phyloP scores from a whole-genome alignment of 2,113 vertebrate genomes.

The Danio rerio region DNA sequence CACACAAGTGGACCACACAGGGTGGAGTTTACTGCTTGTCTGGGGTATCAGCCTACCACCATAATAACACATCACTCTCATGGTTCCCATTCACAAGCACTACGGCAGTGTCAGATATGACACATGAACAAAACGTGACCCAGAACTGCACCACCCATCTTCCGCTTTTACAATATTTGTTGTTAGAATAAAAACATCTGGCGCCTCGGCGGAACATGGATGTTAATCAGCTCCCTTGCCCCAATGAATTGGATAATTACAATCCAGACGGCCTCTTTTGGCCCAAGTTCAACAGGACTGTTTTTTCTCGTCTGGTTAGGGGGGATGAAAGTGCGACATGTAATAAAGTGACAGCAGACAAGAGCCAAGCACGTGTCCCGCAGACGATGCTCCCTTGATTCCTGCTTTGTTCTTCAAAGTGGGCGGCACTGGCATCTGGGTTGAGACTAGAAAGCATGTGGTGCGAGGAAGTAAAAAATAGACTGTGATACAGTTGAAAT shows the following conservation, averaged over 20 bases:
- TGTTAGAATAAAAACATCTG: constrained; percentile 61
- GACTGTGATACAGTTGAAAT: constrained; percentile 39
- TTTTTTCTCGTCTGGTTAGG: constrained; percentile 43
- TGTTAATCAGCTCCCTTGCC: constrained; percentile 46
- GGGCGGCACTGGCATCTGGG: constrained; percentile 21
- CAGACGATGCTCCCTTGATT: constrained; percentile 19
- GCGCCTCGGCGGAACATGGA: constrained; percentile 53
- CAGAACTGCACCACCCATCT: not conserved
- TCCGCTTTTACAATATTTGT: constrained; percentile 46
- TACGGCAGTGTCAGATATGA: constrained; percentile 38
- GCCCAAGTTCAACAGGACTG: constrained; percentile 49
- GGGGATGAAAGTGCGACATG: constrained; percentile 43
- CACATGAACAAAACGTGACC: constrained; percentile 2
- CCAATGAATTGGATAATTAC: constrained; percentile 59
- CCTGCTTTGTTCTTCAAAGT: constrained; percentile 39
- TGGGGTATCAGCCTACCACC: constrained; percentile 12
- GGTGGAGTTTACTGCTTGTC: constrained; percentile 35
- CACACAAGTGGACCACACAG: constrained; percentile 45
- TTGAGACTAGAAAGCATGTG: not conserved
- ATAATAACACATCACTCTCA: constrained; percentile 21
- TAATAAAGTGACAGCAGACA: constrained; percentile 51
- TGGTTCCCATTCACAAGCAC: constrained; percentile 12
- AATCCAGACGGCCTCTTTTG: constrained; percentile 55
- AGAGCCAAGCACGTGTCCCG: constrained; percentile 31
- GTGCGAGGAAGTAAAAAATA: constrained; percentile 46